Conservation (phyloP, 2,797 vertebrate genomes). For the Lepilemur septentrionalis region DNA sequence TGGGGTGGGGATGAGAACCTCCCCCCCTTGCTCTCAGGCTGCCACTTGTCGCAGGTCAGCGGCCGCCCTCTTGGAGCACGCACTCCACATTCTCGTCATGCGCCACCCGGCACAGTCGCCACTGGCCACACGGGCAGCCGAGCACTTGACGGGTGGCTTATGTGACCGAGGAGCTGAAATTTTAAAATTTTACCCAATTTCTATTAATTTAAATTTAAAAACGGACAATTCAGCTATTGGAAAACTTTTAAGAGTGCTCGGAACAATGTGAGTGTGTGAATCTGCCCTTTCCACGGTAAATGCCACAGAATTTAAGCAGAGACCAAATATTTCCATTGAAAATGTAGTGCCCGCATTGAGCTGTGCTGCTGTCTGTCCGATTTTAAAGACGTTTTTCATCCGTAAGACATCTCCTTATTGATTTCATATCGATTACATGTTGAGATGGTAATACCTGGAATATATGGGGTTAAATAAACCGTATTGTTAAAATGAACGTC, state of each 20-base stretch:
- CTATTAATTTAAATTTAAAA: not conserved
- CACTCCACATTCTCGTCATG: not conserved
- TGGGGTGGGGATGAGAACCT: not conserved
- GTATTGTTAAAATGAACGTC: not conserved
- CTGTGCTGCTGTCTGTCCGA: not conserved
- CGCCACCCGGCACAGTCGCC: rapidly evolving
- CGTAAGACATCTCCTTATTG: not conserved
- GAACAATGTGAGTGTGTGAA: no score
- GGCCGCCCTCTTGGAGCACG: rapidly evolving
- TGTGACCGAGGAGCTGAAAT: rapidly evolving
- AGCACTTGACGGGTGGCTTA: not conserved
- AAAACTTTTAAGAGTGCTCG: not conserved
- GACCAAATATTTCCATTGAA: not conserved
- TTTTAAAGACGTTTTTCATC: not conserved
- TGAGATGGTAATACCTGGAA: not conserved
- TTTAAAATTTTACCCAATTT: not conserved
- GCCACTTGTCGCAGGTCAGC: rapidly evolving
- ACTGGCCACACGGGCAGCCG: rapidly evolving
- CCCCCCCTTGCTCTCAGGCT: not conserved
- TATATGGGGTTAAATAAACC: not conserved
- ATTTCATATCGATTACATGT: not conserved
- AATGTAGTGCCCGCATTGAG: not conserved
- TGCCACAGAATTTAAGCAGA: not conserved
- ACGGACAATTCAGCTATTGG: not conserved
- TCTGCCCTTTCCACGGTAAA: not conserved